Base-by-base conservation (phyloP, 2,113 vertebrate species). In the Pachypanchax playfairii region DNA sequence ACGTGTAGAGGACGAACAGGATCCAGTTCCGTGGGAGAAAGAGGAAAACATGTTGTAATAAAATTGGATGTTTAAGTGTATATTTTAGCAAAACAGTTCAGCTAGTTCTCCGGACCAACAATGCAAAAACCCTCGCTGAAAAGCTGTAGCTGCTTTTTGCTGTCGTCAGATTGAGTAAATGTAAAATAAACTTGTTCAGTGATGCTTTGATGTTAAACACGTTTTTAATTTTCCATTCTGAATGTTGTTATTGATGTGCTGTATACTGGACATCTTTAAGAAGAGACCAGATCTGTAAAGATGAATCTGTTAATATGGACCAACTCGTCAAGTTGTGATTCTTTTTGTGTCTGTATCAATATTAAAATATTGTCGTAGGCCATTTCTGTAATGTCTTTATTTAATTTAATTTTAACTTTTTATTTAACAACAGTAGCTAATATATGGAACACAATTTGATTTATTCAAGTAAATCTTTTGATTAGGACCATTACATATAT, bases 1-100 rank as follows among this genome's bases (percentile, higher is more conserved):
- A 12, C 75, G 84, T 1, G 80, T 89, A 0, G 83, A 87, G 15
- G 91, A 90, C 28, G 85, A 90, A 24, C 88, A 81, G 41, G 92
- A 91, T 48, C 93, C 93, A 0, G 66, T 93, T 22, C 93, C 93
- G 0, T 94, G 93, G 93, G 93, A 94, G 60, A 79, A 71, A 59
- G 82, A 90, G 47, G 80, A 89, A 43, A 87, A 91, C 48, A 88
- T 89, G 86, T 44, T 84, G 57, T 85, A 77, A 48, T 46, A 29
- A 42, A 53, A 21, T 9, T 22, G 28, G 3, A 24, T 22, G 53
- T n/a, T 35, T 13, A 7, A 11, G 21, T 39, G 4, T 24, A 17
- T 38, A n/a, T 51, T 51, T 9, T 65, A 49, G 58, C 39, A 63
- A 57, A 38, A 54, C 43, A 50, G 11, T 67, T 47, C 4, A 36